phyloP scores from a whole-genome alignment of 2,888 invertebrate genomes.

The Achlya flavicornis region DNA sequence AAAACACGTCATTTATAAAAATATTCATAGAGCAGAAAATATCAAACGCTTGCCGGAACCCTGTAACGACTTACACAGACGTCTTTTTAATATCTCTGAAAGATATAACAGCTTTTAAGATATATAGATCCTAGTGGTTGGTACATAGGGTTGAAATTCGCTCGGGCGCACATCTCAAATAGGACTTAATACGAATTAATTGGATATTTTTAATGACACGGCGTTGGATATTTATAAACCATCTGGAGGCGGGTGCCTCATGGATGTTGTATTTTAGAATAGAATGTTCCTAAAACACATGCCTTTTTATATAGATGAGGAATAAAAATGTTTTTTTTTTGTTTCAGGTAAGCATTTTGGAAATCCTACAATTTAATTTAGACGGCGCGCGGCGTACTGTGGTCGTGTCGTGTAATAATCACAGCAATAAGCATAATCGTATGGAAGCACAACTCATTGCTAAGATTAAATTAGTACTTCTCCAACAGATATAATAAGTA shows the following conservation, averaged over 20 bases:
- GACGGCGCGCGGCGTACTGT: not conserved
- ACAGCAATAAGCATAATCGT: no score
- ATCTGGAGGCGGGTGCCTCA: constrained; percentile 54
- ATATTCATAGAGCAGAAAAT: constrained; percentile 54
- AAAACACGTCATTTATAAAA: constrained; percentile 34
- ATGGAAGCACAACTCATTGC: not conserved
- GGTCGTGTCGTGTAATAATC: not conserved
- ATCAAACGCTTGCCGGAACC: constrained; percentile 60
- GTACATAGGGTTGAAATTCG: constrained; percentile 43
- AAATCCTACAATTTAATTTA: not conserved
- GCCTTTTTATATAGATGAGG: constrained; percentile 18
- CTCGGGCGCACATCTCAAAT: constrained; percentile 37
- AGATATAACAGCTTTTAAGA: constrained; percentile 35
- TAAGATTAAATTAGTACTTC: not conserved
- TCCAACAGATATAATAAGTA: not conserved
- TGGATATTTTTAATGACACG: constrained; percentile 68
- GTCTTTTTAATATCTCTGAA: constrained; percentile 53
- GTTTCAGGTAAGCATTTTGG: constrained; percentile 50
- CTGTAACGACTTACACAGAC: constrained; percentile 59
- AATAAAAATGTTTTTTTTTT: constrained; percentile 28
- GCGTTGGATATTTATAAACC: constrained; percentile 67
- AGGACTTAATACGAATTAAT: constrained; percentile 59
- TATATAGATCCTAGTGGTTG: constrained; percentile 29
- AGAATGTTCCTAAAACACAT: constrained; percentile 11
- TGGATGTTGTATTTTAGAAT: constrained; percentile 45